Base-by-base conservation (phyloP, 2,888 invertebrate genomes). In the Dryocosmus kuriphilus region DNA sequence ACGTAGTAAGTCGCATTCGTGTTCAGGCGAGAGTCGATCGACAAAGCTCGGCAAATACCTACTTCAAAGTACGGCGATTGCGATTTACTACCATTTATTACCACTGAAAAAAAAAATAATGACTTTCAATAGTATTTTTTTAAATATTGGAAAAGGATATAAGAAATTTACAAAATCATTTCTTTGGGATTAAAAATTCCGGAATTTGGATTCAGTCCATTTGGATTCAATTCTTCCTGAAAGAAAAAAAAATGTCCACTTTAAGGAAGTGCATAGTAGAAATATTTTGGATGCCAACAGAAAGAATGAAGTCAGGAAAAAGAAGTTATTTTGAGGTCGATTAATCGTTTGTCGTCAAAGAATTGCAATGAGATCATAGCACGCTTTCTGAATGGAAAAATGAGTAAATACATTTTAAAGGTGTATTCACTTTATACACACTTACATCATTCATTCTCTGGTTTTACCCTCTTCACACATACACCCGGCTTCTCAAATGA, bases 361-460 rank as follows among this genome's bases (percentile, higher is more conserved):
- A 51, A 71, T 71, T 2, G 30, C 51, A 71, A 71, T 71, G 46
- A 27, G 24, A 46, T 30, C 46, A 30, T 27, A 27, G 67, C 8
- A 71, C 32, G 71, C n/a, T 71, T 71, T 71, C 71, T 55, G 71
- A 71, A 71, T 71, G 32, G n/a, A 71, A 30, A 71, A 60, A 60
- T 14, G 7, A 24, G 24, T 60, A 24, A 67, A 41, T n/a, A 46
- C 46, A 46, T 67, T 67, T 67, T 30, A 46, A 67, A 30, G 24
- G 27, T 46, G 19, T 46, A 46, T 27, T 24, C 35, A 16, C 19
- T 46, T 24, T 55, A 51, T 51, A 14, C n/a, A 55, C 46, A 55
- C 51, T 51, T 55, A 71, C 32, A 71, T 32, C 19, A 51, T 67
- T 67, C 46, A 71, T 71, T 38, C 41, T 65, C 24, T 24, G 24